Evolutionary conservation across 2,797 vertebrate genomes (phyloP).

Genomic region (Corythornis leucogaster): DNA sequence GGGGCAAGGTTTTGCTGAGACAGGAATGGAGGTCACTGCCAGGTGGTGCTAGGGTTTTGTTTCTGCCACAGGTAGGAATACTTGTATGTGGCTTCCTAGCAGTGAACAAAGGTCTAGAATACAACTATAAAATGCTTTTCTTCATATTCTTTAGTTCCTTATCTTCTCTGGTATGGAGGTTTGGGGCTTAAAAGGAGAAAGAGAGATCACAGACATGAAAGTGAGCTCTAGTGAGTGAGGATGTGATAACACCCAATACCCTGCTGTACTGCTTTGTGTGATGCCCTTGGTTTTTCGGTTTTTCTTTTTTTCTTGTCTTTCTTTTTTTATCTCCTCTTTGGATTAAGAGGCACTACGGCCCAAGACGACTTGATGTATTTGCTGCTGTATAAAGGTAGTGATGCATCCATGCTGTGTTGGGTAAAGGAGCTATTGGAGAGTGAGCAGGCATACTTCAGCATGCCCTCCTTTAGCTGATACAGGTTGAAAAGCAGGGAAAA

Average conservation of each 20-base stretch:
- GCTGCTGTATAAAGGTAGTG: not conserved
- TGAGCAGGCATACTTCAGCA: not conserved
- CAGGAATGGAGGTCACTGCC: not conserved
- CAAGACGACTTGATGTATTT: not conserved
- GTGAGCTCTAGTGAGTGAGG: not conserved
- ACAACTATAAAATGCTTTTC: not conserved
- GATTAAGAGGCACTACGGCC: slow-evolving; percentile 35
- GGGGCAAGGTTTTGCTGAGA: not conserved
- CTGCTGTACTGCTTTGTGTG: not conserved
- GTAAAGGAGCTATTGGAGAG: not conserved
- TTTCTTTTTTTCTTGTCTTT: too few relatives aligned
- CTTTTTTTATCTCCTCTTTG: not conserved
- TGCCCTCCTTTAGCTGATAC: not conserved
- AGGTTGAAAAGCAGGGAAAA: not conserved
- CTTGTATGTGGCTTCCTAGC: not conserved
- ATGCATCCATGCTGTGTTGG: not conserved
- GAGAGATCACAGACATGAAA: not conserved
- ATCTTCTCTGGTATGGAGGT: not conserved
- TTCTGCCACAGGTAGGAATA: not conserved
- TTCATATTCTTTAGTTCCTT: not conserved
- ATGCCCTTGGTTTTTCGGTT: not conserved
- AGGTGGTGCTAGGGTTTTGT: not conserved
- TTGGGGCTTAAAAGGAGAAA: not conserved
- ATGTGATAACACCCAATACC: not conserved
- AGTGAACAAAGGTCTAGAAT: not conserved